Percentiles rank a stretch among this genome's conserved stretches.
Conservation (phyloP, 2,888 invertebrate genomes). For the Leptopterna dolabrata region DNA sequence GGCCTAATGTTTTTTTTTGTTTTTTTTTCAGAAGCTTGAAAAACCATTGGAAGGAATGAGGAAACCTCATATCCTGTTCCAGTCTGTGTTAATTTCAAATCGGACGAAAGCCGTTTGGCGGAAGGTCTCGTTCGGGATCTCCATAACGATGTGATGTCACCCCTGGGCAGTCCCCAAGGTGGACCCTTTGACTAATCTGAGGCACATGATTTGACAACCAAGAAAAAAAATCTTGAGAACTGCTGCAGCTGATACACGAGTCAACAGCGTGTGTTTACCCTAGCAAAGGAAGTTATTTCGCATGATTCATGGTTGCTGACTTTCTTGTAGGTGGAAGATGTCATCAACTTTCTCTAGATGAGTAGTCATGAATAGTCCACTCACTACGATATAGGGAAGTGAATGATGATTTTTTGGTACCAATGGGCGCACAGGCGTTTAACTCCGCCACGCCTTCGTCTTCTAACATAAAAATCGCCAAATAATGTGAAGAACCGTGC, state of each 20-base stretch:
- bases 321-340: not conserved
- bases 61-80: not conserved
- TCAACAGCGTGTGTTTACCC: no score
- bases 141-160: not conserved
- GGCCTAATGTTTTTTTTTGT: no score
- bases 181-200: not conserved
- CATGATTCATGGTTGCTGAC: slow-evolving; percentile 1
- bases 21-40: not conserved
- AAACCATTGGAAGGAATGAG: not conserved
- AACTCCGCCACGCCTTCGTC: no score
- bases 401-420: no score
- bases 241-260: not conserved
- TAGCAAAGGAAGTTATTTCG: not conserved
- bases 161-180: not conserved
- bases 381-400: no score
- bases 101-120: not conserved
- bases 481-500: no score
- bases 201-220: not conserved
- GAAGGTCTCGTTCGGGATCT: not conserved
- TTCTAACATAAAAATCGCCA: no score
- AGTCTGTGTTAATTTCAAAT: not conserved
- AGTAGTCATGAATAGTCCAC: no score
- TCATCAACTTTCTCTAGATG: no score
- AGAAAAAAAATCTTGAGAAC: not conserved
- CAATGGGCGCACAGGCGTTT: no score